Evolutionary conservation across 2,797 vertebrate species (phyloP).

Genomic region (Sebastes dallii): DNA sequence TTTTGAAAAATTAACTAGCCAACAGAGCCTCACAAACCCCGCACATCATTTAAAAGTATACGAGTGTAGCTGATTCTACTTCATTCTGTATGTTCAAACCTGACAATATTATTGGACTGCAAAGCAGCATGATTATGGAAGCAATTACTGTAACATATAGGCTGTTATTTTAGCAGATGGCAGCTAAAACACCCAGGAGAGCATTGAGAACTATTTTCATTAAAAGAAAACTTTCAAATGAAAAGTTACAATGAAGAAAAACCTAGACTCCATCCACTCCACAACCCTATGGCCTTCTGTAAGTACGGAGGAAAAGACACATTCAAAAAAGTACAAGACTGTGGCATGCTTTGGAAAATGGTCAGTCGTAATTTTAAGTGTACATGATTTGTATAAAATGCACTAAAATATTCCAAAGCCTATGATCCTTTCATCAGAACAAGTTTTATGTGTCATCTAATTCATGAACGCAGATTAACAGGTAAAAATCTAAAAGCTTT

Average conservation of each 20-base stretch:
- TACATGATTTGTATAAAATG: not conserved
- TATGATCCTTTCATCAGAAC: not conserved
- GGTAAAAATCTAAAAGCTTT: not conserved
- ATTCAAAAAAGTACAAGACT: not conserved
- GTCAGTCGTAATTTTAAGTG: not conserved
- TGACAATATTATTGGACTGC: not conserved
- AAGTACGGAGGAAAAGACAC: not conserved
- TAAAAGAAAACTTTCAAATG: not conserved
- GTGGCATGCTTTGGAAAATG: not conserved
- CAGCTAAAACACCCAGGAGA: not conserved
- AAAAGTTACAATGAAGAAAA: not conserved
- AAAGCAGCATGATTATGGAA: not conserved
- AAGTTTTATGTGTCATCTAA: not conserved
- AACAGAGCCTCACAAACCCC: not conserved
- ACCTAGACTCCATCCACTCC: not conserved
- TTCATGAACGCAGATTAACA: not conserved
- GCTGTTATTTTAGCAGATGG: not conserved
- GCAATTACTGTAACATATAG: not conserved
- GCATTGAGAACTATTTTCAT: not conserved
- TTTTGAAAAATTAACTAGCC: not conserved
- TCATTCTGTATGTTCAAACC: not conserved
- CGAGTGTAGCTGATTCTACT: not conserved
- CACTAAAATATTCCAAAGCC: not conserved
- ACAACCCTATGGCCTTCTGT: not conserved
- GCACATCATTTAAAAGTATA: not conserved